A percentile compares a stretch with the other conserved stretches of the same genome.
Conservation (phyloP, 1,140 invertebrate genomes). For the Heterodera carotae region DNA sequence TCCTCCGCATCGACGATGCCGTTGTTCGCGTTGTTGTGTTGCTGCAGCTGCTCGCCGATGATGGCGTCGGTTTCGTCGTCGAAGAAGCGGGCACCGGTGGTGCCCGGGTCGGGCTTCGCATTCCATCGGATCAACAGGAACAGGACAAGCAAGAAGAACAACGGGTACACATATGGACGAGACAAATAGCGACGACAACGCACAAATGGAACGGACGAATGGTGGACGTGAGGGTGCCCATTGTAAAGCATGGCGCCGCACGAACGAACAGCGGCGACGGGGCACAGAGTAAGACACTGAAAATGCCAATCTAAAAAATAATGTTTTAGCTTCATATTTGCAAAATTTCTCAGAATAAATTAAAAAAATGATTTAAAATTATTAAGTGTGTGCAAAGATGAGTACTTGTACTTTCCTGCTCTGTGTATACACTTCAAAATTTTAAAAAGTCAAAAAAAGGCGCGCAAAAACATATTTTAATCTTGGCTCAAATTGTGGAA, state of each 20-base stretch:
- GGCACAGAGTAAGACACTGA: no score
- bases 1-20: not conserved
- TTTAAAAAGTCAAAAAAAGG: no score
- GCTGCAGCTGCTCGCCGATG: not conserved
- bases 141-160: conserved; percentile 40
- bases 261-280: not conserved
- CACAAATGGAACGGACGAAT: not conserved
- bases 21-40: not conserved
- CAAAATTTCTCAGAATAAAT: no score
- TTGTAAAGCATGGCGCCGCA: not conserved
- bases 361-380: no score
- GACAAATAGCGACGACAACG: conserved; percentile 44
- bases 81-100: conserved; percentile 44
- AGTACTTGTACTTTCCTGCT: no score
- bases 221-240: not conserved
- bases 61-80: conserved; percentile 10
- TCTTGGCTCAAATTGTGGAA: no score
- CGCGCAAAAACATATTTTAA: no score
- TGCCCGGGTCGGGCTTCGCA: conserved; percentile 34
- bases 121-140: conserved; percentile 51
- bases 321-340: no score
- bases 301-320: no score
- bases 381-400: no score
- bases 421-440: no score
- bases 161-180: conserved; percentile 54